Conservation (phyloP, 2,113 vertebrate genomes). For the Cebus imitator region DNA sequence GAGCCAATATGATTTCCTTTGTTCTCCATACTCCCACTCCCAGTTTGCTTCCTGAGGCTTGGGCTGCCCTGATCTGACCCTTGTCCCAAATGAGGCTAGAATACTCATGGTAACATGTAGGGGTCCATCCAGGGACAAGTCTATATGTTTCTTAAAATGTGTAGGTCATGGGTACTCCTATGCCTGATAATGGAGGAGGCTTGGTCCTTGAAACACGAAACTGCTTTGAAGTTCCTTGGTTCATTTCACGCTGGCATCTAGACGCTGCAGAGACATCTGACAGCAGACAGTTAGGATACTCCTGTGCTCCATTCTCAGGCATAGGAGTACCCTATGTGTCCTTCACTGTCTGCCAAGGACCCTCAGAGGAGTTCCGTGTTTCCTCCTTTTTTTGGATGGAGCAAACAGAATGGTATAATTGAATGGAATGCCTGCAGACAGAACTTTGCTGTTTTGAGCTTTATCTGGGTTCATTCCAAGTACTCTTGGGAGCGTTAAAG, state of each 20-base stretch:
- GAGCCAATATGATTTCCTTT: neutral
- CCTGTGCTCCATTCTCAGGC: no score
- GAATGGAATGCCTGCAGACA: neutral
- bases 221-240: no score
- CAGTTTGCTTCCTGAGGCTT: neutral
- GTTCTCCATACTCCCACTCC: neutral
- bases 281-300: no score
- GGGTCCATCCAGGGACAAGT: neutral
- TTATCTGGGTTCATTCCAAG: neutral
- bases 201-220: no score
- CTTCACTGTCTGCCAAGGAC: neutral
- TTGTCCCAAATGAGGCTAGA: neutral
- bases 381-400: neutral
- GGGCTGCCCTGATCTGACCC: neutral
- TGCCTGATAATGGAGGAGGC: neutral
- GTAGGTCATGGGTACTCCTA: neutral
- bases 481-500: neutral
- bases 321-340: no score
- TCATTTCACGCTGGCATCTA: no score
- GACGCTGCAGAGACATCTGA: no score
- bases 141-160: neutral
- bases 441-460: neutral
- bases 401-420: neutral
- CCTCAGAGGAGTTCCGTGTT: neutral
- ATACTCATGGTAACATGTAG: neutral